Evolutionary conservation across 2,888 invertebrate species (phyloP), one percentile per base, ranked within the genome.

Genomic region (Neoitamus cyanurus): DNA sequence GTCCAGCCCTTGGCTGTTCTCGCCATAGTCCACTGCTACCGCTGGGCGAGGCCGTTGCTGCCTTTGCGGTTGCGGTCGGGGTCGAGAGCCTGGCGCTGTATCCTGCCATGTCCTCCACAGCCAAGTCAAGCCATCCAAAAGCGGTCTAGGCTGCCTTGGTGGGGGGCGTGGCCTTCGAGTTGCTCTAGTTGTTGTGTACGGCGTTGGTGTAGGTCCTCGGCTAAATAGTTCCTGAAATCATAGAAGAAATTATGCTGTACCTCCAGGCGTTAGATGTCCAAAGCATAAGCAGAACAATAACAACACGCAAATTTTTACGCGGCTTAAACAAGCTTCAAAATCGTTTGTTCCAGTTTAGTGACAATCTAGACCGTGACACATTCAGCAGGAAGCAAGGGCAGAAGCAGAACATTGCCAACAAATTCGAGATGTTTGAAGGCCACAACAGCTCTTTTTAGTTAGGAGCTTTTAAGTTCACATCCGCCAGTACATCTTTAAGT

Each of bases 91-190:
- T 11, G 92, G 92, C 2, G 89, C 92, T 11, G 93, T 93, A 42
- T 93, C 93, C 75, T 93, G 91, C 93, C 93, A 93, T 87, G 93
- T 92, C 89, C 92, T 92, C 93, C 93, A 93, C 11, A 93, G 89
- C 93, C 93, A 93, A 28, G 93, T 92, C 73, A 93, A 88, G n/a
- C 93, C 93, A 75, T 93, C 93, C 85, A 93, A 87, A 73, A 93
- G 90, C 3, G 94, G 93, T 86, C 91, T 90, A 89, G 92, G 87
- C 3, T 90, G 89, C 28, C 89, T 87, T 13, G 92, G 91, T n/a
- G 93, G 91, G 3, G 90, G 89, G 36, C 90, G 90, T n/a, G 88
- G 87, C 68, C 85, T 28, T 13, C 86, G 86, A 7, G 86, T 86
- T 46, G 86, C 75, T 88, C 83, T 89, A 84, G 86, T 87, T 70